A percentile compares a stretch with the other conserved stretches of the same genome.
Conservation (phyloP, 1,140 invertebrate species). For the Macrobrachium nipponense region DNA sequence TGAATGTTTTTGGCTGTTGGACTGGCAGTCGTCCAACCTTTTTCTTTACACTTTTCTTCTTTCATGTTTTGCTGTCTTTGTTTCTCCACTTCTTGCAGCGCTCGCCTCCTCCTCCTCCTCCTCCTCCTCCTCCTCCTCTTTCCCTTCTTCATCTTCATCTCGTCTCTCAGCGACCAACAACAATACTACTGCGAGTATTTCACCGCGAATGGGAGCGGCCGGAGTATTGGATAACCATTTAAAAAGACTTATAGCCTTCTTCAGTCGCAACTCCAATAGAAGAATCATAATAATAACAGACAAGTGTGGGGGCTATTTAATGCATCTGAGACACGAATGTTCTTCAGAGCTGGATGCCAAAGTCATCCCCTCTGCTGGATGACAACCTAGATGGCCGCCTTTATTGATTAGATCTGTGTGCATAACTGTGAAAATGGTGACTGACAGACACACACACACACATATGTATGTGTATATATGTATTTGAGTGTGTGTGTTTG, state of each 20-base stretch:
- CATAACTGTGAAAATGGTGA: too few relatives aligned
- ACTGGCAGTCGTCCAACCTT: too few relatives aligned
- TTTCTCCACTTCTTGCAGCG: too few relatives aligned
- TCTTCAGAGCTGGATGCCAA: background rate
- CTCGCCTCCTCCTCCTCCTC: background rate
- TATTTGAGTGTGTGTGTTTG: too few relatives aligned
- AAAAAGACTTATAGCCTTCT: slow-evolving; percentile 18
- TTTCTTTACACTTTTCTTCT: background rate
- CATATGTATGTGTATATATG: too few relatives aligned
- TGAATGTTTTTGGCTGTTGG: too few relatives aligned
- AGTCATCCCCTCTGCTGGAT: slow-evolving; percentile 5
- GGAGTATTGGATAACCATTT: slow-evolving; percentile 27
- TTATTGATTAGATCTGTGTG: too few relatives aligned
- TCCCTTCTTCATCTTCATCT: too few relatives aligned
- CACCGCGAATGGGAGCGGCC: slow-evolving; percentile 6
- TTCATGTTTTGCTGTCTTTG: background rate
- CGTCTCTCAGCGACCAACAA: background rate
- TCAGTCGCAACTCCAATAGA: slow-evolving; percentile 19
- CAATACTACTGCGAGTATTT: slow-evolving; percentile 1
- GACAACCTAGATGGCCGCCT: background rate
- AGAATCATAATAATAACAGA: slow-evolving; percentile 23
- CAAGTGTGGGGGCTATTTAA: background rate
- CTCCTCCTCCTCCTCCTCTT: too few relatives aligned
- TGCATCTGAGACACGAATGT: slow-evolving; percentile 8
- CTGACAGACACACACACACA: too few relatives aligned